These are phyloP conservation scores for Temnothorax ravouxi DNA, from an alignment of 2,888 invertebrate genomes.

Conservation along the genomic window DNA sequence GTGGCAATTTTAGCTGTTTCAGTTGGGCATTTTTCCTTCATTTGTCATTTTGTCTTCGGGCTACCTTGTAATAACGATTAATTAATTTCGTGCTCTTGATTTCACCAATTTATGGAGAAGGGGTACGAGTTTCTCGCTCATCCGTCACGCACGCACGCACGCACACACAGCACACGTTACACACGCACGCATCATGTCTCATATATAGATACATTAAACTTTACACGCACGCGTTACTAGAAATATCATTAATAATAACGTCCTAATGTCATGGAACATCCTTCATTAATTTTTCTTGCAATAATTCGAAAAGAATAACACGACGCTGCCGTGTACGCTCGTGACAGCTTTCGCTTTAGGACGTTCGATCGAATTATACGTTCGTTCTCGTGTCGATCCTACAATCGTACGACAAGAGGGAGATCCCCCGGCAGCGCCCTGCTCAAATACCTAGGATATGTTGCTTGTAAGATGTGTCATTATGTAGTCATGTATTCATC, in stretches of 20 bases:
- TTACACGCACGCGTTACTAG: constrained; percentile 68
- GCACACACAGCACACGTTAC: not conserved
- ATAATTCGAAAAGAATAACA: constrained; percentile 72
- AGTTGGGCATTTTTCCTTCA: constrained; percentile 16
- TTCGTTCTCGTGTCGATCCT: not conserved
- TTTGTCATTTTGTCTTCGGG: constrained; percentile 54
- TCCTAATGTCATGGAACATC: constrained; percentile 83
- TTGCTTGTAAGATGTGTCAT: constrained; percentile 84
- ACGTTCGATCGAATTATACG: constrained; percentile 1
- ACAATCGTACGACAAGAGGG: not conserved
- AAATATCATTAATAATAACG: constrained; percentile 74
- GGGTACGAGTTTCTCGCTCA: constrained; percentile 45
- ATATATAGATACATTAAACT: constrained; percentile 46
- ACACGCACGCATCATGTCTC: constrained; percentile 27
- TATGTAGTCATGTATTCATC: constrained; percentile 79
- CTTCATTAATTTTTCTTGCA: constrained; percentile 72
- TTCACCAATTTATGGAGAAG: constrained; percentile 54
- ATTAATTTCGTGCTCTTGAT: constrained; percentile 66
- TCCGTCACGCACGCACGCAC: constrained; percentile 41
- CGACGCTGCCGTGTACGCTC: constrained; percentile 27
- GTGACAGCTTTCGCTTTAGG: constrained; percentile 1
- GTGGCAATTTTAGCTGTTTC: constrained; percentile 72
- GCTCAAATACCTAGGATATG: constrained; percentile 85
- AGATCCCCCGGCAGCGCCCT: constrained; percentile 71
- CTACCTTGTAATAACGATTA: constrained; percentile 58